Conservation (phyloP, 1,140 invertebrate species). For the Polyergus mexicanus region DNA sequence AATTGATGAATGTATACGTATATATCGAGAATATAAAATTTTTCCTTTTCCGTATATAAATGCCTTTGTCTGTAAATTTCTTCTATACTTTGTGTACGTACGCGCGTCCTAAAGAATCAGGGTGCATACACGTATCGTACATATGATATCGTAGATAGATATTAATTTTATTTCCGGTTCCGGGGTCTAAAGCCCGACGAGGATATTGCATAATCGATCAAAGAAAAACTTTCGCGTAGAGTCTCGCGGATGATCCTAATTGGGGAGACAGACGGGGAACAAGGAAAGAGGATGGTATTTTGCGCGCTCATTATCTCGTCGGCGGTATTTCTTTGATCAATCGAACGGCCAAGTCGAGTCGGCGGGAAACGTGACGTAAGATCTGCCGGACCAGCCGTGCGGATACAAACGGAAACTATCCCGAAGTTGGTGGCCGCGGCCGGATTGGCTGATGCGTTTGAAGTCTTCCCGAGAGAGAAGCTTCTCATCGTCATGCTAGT, state of each 20-base stretch:
- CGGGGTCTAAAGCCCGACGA: not conserved
- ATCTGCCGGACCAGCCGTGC: constrained; percentile 34
- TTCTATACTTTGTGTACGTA: not conserved
- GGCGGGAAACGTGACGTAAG: constrained; percentile 61
- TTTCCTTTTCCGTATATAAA: not conserved
- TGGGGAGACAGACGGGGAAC: constrained; percentile 7
- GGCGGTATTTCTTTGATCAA: constrained; percentile 65
- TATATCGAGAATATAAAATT: too few species aligned
- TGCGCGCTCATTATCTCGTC: not conserved
- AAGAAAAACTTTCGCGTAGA: constrained; percentile 39
- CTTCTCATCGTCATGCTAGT: constrained; percentile 56
- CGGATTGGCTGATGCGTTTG: constrained; percentile 53
- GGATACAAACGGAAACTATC: constrained; percentile 21
- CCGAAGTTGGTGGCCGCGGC: constrained; percentile 17
- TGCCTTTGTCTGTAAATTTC: not conserved
- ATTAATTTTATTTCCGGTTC: not conserved
- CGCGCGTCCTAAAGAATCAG: not conserved
- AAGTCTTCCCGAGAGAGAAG: constrained; percentile 45
- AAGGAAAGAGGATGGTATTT: constrained; percentile 29
- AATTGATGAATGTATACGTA: not conserved
- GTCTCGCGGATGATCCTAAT: constrained; percentile 42
- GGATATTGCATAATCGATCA: not conserved
- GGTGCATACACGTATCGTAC: not conserved
- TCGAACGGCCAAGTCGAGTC: constrained; percentile 30
- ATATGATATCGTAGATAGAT: not conserved